Evolutionary conservation across 2,888 invertebrate genomes (phyloP), one percentile per base, ranked within the genome.

Genomic region (Dynastes grantii): DNA sequence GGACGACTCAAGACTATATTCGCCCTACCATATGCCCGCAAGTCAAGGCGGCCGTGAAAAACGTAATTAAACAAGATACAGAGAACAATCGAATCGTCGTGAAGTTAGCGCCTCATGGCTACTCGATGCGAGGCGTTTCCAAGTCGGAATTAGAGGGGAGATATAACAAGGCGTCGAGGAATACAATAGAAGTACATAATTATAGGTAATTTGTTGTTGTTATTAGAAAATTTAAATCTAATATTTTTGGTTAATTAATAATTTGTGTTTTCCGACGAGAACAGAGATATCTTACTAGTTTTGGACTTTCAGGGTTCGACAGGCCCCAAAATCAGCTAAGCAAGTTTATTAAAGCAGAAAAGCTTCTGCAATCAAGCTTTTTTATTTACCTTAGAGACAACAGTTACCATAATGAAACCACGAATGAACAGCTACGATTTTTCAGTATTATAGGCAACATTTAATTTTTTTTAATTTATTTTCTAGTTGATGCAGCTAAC

Each of bases 1-100:
- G 94, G 85, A 95, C 95, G 78, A 96, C 96, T 0, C 90, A 94
- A 83, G 92, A 94, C 84, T 96, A 96, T 89, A 92, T 92, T 81
- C 92, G 92, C 61, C 95, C 95, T 0, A 89, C 90, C 0, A 92
- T 94, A 68, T 94, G 94, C n/a, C 94, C 95, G 0, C 92, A 92
- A 78, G 92, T 95, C 79, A 93, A 93, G 85, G 94, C 93, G 5
- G 92, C 92, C 22, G 89, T 93, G 22, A 91, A 92, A 80, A 92
- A 92, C 80, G 92, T 92, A 53, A 89, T 93, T 73, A 85, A 88
- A 83, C 88, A 88, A 40, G 90, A 90, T 82, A 84, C 85, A 68
- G 88, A 88, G 58, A 87, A 85, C 78, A 87, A 86, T 81, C 85
- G 84, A 71, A 84, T 89, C 71, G 84, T 86, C 27, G 86, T 89